Base-by-base conservation (phyloP, 1,140 invertebrate species). In the Popillia japonica region DNA sequence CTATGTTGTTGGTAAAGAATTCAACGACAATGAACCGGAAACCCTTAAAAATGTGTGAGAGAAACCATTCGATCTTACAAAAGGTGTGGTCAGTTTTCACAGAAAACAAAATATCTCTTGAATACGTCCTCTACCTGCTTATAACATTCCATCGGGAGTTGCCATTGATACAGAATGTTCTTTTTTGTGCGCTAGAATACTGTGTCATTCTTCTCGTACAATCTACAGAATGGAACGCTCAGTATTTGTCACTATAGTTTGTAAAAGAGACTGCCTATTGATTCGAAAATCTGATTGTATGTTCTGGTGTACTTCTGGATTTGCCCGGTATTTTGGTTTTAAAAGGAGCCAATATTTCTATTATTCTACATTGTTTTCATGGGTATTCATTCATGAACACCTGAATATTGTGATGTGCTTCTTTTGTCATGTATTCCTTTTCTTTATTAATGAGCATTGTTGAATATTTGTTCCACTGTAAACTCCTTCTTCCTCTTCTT, bases 61-160 rank as follows among this genome's bases (percentile, higher is more conserved):
- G 83, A 84, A 83, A 81, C 79, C 80, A 82, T 84, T 83, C 81
- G 81, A 81, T 79, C 78, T 77, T 79, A 82, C 81, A 84, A 85
- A 85, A 85, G 84, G 84, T 85, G 84, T 85, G 84, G 84, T 85
- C 84, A 85, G 80, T 85, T 85, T 84, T 84, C 82, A 83, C 79
- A 85, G 83, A 84, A 85, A 84, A 85, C 84, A 85, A 85, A 85
- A 84, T 79, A 75, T 75, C 44, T 78, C 78, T 44, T 78, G 72
- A 78, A 75, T 78, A 78, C 68, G 75, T 80, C 78, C 76, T 79
- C 82, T 85, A 85, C 84, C 84, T 85, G 83, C 81, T 78, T 68
- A 78, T 75, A 78, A 79, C 83, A 85, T 85, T 85, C 84, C 82
- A 82, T 74, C 76, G 80, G 81, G 81, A 84, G 80, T 80, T 81